phyloP scores from a whole-genome alignment of 2,888 invertebrate genomes.

The Pyralis farinalis region DNA sequence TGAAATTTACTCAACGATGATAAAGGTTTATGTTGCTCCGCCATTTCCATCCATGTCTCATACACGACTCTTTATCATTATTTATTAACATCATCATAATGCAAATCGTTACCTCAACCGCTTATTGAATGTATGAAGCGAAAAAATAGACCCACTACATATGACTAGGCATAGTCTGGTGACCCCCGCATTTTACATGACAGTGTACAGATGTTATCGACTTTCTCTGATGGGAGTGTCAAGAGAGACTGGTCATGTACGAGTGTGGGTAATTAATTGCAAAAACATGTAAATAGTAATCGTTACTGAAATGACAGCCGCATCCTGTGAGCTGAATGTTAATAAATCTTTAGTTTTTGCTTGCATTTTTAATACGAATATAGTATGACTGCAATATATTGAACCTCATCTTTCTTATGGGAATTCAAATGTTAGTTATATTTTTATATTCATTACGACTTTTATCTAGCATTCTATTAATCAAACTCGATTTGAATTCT shows the following conservation, averaged over 20 bases:
- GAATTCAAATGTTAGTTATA: neutral
- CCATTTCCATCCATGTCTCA: no score
- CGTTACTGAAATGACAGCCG: constrained; percentile 35
- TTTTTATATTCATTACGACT: no score
- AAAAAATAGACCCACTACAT: neutral
- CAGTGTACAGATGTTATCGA: neutral
- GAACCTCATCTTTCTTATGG: constrained; percentile 3
- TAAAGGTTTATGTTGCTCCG: no score
- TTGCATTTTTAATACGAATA: constrained; percentile 10
- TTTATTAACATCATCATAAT: neutral
- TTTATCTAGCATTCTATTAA: no score
- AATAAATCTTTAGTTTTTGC: constrained; percentile 23
- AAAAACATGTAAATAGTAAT: constrained; percentile 41
- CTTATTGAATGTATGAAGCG: neutral
- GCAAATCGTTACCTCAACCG: neutral
- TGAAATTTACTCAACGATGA: no score
- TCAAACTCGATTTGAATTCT: no score
- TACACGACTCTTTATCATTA: neutral
- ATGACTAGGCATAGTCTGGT: neutral
- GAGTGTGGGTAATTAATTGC: constrained; percentile 38
- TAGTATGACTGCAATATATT: neutral
- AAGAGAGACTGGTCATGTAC: constrained; percentile 5
- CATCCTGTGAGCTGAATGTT: constrained; percentile 33
- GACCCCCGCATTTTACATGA: neutral
- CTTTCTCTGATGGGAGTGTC: neutral